phyloP scores from a whole-genome alignment of 1,140 invertebrate genomes.

The Drosophila fuyamai region DNA sequence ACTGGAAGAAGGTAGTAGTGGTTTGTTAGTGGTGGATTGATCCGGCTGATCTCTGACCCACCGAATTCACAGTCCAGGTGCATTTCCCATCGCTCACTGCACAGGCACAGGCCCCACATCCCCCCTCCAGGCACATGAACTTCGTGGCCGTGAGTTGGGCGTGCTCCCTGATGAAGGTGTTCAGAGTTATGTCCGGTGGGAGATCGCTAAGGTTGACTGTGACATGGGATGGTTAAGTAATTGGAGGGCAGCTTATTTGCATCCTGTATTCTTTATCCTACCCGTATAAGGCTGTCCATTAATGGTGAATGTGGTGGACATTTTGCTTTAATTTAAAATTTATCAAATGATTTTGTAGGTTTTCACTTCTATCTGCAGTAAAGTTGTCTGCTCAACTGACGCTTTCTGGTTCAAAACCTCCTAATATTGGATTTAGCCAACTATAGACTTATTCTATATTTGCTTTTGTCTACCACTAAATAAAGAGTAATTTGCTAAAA shows the following conservation, averaged over 20 bases:
- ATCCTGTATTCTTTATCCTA: constrained; percentile 27
- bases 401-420: neutral
- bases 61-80: constrained; percentile 90
- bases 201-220: constrained; percentile 68
- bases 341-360: neutral
- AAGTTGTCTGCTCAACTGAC: constrained; percentile 8
- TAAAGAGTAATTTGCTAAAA: constrained; percentile 17
- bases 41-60: constrained; percentile 72
- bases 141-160: constrained; percentile 91
- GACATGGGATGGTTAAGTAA: neutral
- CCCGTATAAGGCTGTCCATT: constrained; percentile 84
- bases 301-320: constrained; percentile 84
- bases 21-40: constrained; percentile 6
- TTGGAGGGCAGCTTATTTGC: neutral
- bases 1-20: constrained; percentile 84
- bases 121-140: constrained; percentile 92
- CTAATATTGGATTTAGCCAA: constrained; percentile 9
- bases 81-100: constrained; percentile 86
- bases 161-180: constrained; percentile 89
- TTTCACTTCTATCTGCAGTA: neutral
- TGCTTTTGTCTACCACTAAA: constrained; percentile 17
- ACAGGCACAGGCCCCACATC: constrained; percentile 93
- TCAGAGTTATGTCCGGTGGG: constrained; percentile 87
- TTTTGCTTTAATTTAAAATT: constrained; percentile 5
- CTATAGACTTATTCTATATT: constrained; percentile 18